Percentiles rank a stretch among this genome's conserved stretches.
phyloP scores from a whole-genome alignment of 1,140 invertebrate genomes.

The Triops longicaudatus region DNA sequence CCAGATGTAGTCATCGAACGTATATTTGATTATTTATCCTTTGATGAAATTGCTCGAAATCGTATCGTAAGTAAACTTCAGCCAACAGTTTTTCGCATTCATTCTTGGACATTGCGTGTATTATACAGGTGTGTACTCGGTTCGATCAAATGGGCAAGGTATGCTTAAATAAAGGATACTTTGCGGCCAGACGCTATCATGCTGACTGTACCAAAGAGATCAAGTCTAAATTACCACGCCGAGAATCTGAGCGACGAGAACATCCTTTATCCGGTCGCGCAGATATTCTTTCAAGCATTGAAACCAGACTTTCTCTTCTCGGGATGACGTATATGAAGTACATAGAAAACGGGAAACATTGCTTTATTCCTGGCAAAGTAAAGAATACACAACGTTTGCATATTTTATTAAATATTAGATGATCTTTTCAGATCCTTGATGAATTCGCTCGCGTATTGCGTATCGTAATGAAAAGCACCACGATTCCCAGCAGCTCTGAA shows the following conservation, averaged over 20 bases:
- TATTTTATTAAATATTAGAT: not conserved
- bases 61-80: slow-evolving; percentile 56
- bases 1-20: slow-evolving; percentile 69
- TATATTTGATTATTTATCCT: slow-evolving; percentile 64
- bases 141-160: slow-evolving; percentile 66
- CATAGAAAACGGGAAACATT: slow-evolving; percentile 69
- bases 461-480: slow-evolving; percentile 54
- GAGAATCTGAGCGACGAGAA: slow-evolving; percentile 77
- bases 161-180: slow-evolving; percentile 70
- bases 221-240: slow-evolving; percentile 69
- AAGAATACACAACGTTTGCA: slow-evolving; percentile 20
- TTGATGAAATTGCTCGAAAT: slow-evolving; percentile 69
- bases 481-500: slow-evolving; percentile 63
- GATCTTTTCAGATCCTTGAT: slow-evolving; percentile 64
- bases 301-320: slow-evolving; percentile 81
- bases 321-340: slow-evolving; percentile 87
- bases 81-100: slow-evolving; percentile 23
- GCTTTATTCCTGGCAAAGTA: slow-evolving; percentile 88
- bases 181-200: slow-evolving; percentile 67
- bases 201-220: slow-evolving; percentile 61
- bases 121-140: slow-evolving; percentile 66
- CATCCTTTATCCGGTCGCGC: slow-evolving; percentile 75
- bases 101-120: slow-evolving; percentile 26
- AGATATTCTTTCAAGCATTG: slow-evolving; percentile 68
- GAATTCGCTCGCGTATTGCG: slow-evolving; percentile 68